A percentile compares a stretch with the other conserved stretches of the same genome.
Conservation (phyloP, 1,140 invertebrate species). For the Ruditapes philippinarum region DNA sequence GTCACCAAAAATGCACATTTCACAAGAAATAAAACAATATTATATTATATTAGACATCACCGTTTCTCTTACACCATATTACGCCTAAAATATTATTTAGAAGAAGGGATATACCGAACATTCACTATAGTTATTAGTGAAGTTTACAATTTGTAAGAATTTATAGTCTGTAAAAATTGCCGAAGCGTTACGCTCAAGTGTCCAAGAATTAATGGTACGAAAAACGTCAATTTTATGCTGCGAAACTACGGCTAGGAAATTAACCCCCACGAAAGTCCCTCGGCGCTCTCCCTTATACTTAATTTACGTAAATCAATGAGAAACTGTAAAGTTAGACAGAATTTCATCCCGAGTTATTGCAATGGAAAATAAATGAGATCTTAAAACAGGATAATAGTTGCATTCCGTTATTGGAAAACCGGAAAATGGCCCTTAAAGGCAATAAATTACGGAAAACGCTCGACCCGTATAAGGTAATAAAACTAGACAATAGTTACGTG, state of each 20-base stretch:
- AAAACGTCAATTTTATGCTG: slow-evolving; percentile 29
- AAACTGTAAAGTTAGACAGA: slow-evolving; percentile 51
- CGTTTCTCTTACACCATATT: no score
- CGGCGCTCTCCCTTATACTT: slow-evolving; percentile 49
- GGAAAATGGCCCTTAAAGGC: slow-evolving; percentile 51
- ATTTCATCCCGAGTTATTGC: slow-evolving; percentile 65
- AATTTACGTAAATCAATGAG: slow-evolving; percentile 62
- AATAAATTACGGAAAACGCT: slow-evolving; percentile 64
- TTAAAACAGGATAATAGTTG: slow-evolving; percentile 60
- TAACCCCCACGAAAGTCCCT: slow-evolving; percentile 29
- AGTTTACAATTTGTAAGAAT: no score
- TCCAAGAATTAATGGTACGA: not conserved
- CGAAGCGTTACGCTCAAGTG: not conserved
- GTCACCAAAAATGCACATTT: no score
- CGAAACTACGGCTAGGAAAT: slow-evolving; percentile 14
- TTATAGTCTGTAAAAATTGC: no score
- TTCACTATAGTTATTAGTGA: no score
- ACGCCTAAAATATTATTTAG: no score
- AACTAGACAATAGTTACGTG: slow-evolving; percentile 49
- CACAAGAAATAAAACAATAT: no score
- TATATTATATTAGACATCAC: no score
- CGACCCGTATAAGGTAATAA: slow-evolving; percentile 62
- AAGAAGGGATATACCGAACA: no score
- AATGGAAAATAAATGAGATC: slow-evolving; percentile 65
- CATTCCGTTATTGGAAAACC: slow-evolving; percentile 41